Evolutionary conservation across 2,888 invertebrate species (phyloP), one percentile per base, ranked within the genome.

Genomic region (Muschampia plurimacula): DNA sequence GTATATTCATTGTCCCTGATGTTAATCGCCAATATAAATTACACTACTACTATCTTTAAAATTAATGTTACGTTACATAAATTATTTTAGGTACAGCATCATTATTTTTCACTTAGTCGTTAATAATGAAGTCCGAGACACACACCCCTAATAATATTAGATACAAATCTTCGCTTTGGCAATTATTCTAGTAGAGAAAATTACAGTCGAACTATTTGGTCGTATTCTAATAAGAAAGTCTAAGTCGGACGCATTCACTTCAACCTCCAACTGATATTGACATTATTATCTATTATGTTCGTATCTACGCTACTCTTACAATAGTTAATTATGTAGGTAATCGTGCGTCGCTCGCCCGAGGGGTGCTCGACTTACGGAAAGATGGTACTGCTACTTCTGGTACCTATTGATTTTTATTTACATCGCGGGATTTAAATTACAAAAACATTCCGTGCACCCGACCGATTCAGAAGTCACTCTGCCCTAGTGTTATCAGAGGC

Each of bases 21-120:
- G 79, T 79, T 81, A 79, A 78, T 79, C 67, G 77, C 80, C 82
- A 85, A 84, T 87, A 85, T 89, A 89, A 89, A 88, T 89, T 88
- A 88, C 74, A 80, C 84, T 89, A 90, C 83, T 44, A 81, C 81
- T 86, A 86, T 83, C 81, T 78, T 80, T 83, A 83, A 82, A 81
- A 83, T 81, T 83, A 85, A 82, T 84, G 85, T 83, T 84, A 85
- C 81, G 81, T 82, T 83, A 84, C 79, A 86, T 87, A 85, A 84
- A 82, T 89, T 84, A 86, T 82, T 83, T 85, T 86, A 85, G 82
- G 81, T 85, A 84, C 78, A 74, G 46, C 74, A 71, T 76, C 32
- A 69, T 69, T 74, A 74, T 72, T 67, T 71, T 57, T 52, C 66
- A 69, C 63, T 67, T 70, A 68, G 66, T 69, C 69, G 73, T 76